A percentile compares a stretch with the other conserved stretches of the same genome.
Evolutionary conservation across 2,797 vertebrate species (phyloP).

Genomic region (Tachyglossus aculeatus): DNA sequence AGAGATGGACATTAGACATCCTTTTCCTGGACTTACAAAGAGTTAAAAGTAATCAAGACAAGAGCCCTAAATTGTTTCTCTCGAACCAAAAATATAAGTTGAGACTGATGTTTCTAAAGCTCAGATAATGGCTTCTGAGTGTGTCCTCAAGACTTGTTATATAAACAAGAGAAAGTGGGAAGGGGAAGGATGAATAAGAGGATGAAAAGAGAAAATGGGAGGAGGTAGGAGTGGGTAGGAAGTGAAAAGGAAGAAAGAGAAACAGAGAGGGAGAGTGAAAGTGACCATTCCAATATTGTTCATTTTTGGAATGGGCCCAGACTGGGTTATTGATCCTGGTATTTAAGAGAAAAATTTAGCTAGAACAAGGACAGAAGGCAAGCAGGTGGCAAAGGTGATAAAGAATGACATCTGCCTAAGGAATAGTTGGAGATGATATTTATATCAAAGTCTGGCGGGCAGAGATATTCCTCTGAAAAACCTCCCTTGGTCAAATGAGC

Average conservation of each 20-base stretch:
- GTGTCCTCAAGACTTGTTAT: not conserved
- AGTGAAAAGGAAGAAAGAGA: too few species aligned
- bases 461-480: not conserved
- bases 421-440: not conserved
- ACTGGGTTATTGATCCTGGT: too few species aligned
- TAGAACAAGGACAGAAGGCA: too few species aligned
- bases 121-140: not conserved
- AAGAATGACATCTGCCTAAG: not conserved
- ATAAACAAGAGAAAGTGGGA: not conserved
- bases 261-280: not conserved
- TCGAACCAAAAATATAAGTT: too few species aligned
- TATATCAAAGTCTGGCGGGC: not conserved
- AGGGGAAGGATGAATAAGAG: not conserved
- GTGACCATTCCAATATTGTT: not conserved
- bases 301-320: not conserved
- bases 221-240: not conserved
- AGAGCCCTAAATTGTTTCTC: too few species aligned
- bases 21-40: too few species aligned
- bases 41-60: too few species aligned
- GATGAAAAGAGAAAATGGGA: not conserved
- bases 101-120: too few species aligned
- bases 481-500: not conserved
- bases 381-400: not conserved
- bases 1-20: too few species aligned
- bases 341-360: too few species aligned